These are phyloP conservation scores for Lordiphosa fenestrarum DNA, from an alignment of 2,888 invertebrate genomes.

Conservation along the genomic window DNA sequence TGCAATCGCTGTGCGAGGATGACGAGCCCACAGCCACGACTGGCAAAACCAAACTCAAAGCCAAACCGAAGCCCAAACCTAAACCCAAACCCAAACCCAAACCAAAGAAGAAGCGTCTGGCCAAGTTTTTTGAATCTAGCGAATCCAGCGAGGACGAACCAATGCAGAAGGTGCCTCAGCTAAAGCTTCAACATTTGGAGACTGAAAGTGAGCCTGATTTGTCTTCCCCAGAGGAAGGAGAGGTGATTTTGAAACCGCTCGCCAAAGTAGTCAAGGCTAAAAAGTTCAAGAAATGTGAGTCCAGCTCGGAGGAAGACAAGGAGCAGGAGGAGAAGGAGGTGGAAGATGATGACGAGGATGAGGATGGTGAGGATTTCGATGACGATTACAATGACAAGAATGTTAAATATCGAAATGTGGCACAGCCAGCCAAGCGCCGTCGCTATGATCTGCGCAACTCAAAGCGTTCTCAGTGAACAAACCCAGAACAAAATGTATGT, in stretches of 20 bases:
- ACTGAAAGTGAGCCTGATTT: no score
- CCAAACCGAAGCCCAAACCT: background rate
- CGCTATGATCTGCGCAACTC: slow-evolving; percentile 50
- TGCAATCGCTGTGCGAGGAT: slow-evolving; percentile 42
- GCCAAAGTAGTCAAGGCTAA: no score
- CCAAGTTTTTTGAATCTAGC: slow-evolving; percentile 1
- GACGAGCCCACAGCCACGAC: background rate
- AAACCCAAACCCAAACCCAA: slow-evolving; percentile 7
- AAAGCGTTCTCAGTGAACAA: slow-evolving; percentile 9
- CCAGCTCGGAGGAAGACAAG: background rate
- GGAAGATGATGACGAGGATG: slow-evolving; percentile 1
- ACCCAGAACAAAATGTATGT: no score
- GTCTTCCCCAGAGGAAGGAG: no score
- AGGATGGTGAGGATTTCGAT: slow-evolving; percentile 12
- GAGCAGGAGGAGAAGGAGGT: background rate
- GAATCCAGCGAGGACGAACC: slow-evolving; percentile 13
- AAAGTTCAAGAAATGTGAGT: background rate
- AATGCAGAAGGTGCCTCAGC: background rate
- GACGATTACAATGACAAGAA: slow-evolving; percentile 18
- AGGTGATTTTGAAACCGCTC: no score
- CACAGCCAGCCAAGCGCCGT: slow-evolving; percentile 20
- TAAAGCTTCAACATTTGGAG: no score
- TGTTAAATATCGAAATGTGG: slow-evolving; percentile 2
- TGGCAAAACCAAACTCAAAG: slow-evolving; percentile 5
- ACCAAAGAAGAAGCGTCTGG: background rate